Base-by-base conservation (phyloP, 2,797 vertebrate genomes). In the Phrynocephalus vlangalii region DNA sequence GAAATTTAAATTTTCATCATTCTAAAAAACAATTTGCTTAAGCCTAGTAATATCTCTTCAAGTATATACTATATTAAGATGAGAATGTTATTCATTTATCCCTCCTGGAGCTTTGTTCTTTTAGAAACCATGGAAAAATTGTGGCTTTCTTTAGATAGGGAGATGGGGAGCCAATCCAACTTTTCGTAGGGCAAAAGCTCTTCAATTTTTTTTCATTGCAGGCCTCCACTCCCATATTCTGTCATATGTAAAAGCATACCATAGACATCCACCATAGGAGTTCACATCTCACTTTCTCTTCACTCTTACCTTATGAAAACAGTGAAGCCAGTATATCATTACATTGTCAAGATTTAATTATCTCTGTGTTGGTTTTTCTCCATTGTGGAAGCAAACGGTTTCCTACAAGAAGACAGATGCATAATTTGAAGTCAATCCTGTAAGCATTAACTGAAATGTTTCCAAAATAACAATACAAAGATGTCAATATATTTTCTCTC, bases 121-220 rank as follows among this genome's bases (percentile, higher is more conserved):
- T 33, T 44, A 67, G 0, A 85, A 48, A 30, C 7, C 0, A 20
- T 88, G 73, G 33, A 33, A 33, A 89, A 91, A 89, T 72, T 67
- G 63, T 75, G 80, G 79, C 44, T 67, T 87, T 91, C 91, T 91
- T 44, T 38, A 52, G 1, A 38, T 6, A 86, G 0, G 0, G 86
- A 56, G 78, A 89, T 84, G 89, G 76, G 79, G 52, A 56, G 52
- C 52, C 48, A 70, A 0, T 16, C 91, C 88, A 87, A 1, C 24
- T 87, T 16, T 85, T 33, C 9, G 88, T 88, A 84, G 18, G 88
- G 16, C 1, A 91, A 85, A 92, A 82, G 15, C 85, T 30, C 83
- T 90, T 44, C 10, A 83, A 28, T 71, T 72, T 44, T 33, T 33
- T 80, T 92, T 90, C 91, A 91, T 71, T 84, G 67, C 84, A 89